These are phyloP conservation scores for Peromyscus maniculatus DNA, from an alignment of 2,113 vertebrate species.

Conservation along the genomic window DNA sequence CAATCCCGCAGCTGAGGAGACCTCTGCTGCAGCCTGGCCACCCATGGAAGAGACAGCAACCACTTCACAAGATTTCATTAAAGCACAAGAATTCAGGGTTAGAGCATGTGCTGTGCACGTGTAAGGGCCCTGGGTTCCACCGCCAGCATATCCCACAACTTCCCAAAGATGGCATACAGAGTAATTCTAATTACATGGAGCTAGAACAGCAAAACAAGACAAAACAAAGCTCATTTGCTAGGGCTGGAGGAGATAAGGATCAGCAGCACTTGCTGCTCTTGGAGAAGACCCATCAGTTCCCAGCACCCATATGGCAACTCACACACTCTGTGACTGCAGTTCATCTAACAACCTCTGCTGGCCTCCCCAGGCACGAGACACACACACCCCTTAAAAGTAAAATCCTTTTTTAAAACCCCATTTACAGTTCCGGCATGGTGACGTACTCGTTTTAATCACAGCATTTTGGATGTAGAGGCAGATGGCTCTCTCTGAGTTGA, in stretches of 20 bases:
- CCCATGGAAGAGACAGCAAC: background rate
- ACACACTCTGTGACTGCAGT: background rate
- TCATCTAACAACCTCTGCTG: background rate
- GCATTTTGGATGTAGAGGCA: background rate
- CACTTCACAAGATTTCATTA: background rate
- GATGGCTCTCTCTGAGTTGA: too few relatives aligned
- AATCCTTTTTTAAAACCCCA: background rate
- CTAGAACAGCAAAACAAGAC: background rate
- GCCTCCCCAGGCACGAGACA: too few relatives aligned
- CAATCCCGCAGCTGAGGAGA: background rate
- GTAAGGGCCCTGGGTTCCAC: background rate
- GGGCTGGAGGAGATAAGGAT: background rate
- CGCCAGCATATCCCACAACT: background rate
- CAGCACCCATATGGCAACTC: background rate
- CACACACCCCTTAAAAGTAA: background rate
- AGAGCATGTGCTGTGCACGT: background rate
- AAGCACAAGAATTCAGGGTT: background rate
- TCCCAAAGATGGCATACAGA: background rate
- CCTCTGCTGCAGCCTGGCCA: background rate
- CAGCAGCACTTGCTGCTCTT: background rate
- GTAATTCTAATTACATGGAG: background rate
- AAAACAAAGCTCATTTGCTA: conserved; percentile 9
- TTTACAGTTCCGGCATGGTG: background rate
- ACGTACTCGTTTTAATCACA: background rate
- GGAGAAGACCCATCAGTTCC: background rate